Evolutionary conservation across 2,113 vertebrate genomes (phyloP).

Genomic region (Euleptes europaea): DNA sequence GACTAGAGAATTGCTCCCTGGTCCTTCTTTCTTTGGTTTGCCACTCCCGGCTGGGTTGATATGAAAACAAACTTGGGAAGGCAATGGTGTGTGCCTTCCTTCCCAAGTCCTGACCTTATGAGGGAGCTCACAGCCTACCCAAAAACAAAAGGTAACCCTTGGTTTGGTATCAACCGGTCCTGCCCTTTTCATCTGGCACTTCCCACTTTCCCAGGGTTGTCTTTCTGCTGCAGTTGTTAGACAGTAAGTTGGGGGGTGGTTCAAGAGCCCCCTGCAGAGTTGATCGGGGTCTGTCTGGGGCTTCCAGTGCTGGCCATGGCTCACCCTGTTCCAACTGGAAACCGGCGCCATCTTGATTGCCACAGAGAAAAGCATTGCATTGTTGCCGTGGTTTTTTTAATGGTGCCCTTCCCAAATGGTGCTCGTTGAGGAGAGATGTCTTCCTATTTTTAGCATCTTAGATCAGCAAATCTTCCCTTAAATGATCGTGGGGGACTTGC

Average conservation of each 20-base stretch:
- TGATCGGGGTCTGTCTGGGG: neutral
- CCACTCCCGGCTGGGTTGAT: too few species aligned
- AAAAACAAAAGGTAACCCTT: too few species aligned
- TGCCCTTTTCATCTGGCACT: neutral
- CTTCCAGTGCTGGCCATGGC: neutral
- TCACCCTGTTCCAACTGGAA: neutral
- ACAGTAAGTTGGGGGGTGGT: neutral
- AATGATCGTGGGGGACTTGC: conserved; percentile 37
- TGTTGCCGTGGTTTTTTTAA: conserved; percentile 21
- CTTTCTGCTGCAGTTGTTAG: too few species aligned
- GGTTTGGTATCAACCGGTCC: neutral
- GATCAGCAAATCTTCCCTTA: conserved; percentile 49
- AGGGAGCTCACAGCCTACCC: too few species aligned
- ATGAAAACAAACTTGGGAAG: too few species aligned
- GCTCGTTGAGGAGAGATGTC: conserved; percentile 27
- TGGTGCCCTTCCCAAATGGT: conserved; percentile 7
- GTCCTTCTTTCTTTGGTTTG: too few species aligned
- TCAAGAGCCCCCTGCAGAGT: neutral
- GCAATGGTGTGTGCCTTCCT: too few species aligned
- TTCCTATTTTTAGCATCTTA: conserved; percentile 50
- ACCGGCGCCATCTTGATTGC: neutral
- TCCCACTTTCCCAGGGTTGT: neutral
- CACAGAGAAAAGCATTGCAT: conserved; percentile 8
- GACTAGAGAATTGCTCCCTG: too few species aligned
- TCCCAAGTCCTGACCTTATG: too few species aligned